These are phyloP conservation scores for Laticauda colubrina DNA, from an alignment of 2,113 vertebrate species.

Conservation along the genomic window DNA sequence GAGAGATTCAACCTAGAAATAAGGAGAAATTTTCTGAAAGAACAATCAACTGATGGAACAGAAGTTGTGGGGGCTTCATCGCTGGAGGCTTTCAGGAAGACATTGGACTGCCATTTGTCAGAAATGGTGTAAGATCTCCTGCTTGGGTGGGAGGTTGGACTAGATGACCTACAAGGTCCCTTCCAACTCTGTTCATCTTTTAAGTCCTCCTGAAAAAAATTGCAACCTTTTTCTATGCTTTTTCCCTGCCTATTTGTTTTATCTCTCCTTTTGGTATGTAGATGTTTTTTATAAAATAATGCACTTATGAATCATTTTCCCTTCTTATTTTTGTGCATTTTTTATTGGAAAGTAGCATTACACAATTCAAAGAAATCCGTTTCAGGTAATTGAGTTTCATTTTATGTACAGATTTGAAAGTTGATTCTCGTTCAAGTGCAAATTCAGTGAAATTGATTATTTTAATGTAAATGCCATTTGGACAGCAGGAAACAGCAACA, in stretches of 20 bases:
- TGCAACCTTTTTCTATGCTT: background rate
- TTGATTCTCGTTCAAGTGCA: background rate
- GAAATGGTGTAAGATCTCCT: too few species aligned
- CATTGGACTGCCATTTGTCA: too few species aligned
- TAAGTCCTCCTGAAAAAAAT: too few species aligned
- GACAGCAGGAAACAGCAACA: background rate
- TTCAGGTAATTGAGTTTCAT: background rate
- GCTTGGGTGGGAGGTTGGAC: too few species aligned
- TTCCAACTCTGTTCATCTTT: too few species aligned
- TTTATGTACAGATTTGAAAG: background rate
- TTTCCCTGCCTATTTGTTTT: background rate
- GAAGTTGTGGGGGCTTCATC: too few species aligned
- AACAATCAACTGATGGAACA: too few species aligned
- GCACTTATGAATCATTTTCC: background rate
- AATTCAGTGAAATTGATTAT: background rate
- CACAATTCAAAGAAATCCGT: background rate
- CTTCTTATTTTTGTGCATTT: background rate
- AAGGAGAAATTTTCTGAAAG: too few species aligned
- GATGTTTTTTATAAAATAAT: background rate
- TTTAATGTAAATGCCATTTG: background rate
- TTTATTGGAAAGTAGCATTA: background rate
- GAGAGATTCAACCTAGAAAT: too few species aligned
- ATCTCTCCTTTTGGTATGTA: background rate
- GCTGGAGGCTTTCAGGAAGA: too few species aligned
- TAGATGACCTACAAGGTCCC: too few species aligned